Percentiles rank a stretch among this genome's conserved stretches.
Evolutionary conservation across 2,888 invertebrate genomes (phyloP).

Genomic region (Embidobia sp.): DNA sequence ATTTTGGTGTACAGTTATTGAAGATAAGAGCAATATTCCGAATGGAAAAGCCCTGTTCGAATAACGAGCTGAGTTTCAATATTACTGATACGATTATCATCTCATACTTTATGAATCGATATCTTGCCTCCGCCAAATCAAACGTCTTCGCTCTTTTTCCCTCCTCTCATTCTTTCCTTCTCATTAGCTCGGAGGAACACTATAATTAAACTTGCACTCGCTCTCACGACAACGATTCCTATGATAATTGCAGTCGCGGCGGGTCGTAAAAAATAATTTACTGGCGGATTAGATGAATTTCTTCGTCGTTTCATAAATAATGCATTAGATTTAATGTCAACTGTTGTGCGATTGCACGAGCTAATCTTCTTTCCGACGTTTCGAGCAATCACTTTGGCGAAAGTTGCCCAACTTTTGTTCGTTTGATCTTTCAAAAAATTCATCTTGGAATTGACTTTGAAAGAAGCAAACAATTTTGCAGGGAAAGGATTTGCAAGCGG

Average conservation of each 20-base stretch:
- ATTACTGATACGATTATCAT: slow-evolving; percentile 59
- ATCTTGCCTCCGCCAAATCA: slow-evolving; percentile 25
- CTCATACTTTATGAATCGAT: slow-evolving; percentile 43
- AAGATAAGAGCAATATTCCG: slow-evolving; percentile 56
- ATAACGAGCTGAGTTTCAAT: slow-evolving; percentile 47
- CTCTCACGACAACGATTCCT: slow-evolving; percentile 20
- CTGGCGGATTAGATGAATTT: slow-evolving; percentile 43
- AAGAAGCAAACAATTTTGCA: too few species aligned
- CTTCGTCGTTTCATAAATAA: slow-evolving; percentile 20
- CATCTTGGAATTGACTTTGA: too few species aligned
- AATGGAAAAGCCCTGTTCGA: slow-evolving; percentile 55
- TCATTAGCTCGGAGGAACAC: neutral
- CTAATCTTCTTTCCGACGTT: neutral
- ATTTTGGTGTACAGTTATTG: slow-evolving; percentile 57
- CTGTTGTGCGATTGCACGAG: slow-evolving; percentile 6
- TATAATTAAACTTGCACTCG: slow-evolving; percentile 27
- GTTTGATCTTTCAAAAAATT: too few species aligned
- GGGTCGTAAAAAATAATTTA: slow-evolving; percentile 39
- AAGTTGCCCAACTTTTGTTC: too few species aligned
- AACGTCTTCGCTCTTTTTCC: slow-evolving; percentile 32
- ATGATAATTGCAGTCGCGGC: slow-evolving; percentile 30
- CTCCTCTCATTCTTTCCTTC: slow-evolving; percentile 2
- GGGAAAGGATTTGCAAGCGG: too few species aligned
- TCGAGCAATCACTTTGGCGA: too few species aligned
- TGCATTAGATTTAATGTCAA: slow-evolving; percentile 25